phyloP scores from a whole-genome alignment of 2,797 vertebrate species.

The Echeneis naucrates region DNA sequence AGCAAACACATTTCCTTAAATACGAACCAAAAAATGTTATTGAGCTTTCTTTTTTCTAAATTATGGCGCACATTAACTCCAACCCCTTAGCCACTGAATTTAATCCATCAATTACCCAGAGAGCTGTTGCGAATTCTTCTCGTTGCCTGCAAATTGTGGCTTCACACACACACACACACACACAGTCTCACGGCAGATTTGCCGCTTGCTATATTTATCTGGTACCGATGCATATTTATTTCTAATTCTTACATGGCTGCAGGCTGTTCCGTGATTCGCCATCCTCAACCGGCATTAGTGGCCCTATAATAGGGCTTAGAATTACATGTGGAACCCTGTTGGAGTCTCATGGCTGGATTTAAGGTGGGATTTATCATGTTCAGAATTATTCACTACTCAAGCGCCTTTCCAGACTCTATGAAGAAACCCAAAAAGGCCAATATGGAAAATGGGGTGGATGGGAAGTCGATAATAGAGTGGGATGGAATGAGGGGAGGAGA shows the following conservation, averaged over 20 bases:
- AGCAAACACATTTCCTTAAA: conserved; percentile 79
- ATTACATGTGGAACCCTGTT: conserved; percentile 87
- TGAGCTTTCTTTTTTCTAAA: conserved; percentile 80
- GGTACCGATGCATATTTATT: conserved; percentile 88
- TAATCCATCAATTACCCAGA: conserved; percentile 88
- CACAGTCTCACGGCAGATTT: conserved; percentile 83
- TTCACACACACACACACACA: conserved; percentile 52
- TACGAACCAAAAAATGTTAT: conserved; percentile 71
- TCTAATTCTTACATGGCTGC: conserved; percentile 89
- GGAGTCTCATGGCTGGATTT: conserved; percentile 86
- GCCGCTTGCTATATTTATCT: conserved; percentile 88
- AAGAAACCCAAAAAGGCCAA: conserved; percentile 78
- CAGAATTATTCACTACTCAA: conserved; percentile 85
- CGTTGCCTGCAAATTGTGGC: conserved; percentile 82
- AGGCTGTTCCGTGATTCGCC: conserved; percentile 86
- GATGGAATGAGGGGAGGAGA: conserved; percentile 67
- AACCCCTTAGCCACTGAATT: conserved; percentile 84
- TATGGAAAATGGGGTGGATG: conserved; percentile 71
- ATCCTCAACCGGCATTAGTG: conserved; percentile 87
- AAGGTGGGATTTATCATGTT: conserved; percentile 87
- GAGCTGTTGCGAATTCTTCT: conserved; percentile 85
- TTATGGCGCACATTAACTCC: conserved; percentile 83
- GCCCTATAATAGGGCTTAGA: conserved; percentile 87
- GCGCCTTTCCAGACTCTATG: conserved; percentile 77
- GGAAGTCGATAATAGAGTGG: conserved; percentile 69